These are phyloP conservation scores for Atractosteus spatula DNA, from an alignment of 2,113 vertebrate species.

Conservation along the genomic window DNA sequence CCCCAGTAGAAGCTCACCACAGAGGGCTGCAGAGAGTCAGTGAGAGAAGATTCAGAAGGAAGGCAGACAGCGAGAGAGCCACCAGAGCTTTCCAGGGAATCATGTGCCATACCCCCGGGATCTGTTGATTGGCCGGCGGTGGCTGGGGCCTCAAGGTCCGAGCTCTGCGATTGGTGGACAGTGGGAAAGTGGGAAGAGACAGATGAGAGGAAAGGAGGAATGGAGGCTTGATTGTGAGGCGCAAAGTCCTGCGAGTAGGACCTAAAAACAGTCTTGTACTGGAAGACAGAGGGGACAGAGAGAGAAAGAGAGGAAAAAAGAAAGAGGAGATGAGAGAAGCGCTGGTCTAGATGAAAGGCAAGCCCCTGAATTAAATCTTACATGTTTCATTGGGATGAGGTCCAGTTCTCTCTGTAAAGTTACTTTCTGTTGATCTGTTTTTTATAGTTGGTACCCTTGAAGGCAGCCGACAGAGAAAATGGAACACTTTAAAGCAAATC, in stretches of 20 bases:
- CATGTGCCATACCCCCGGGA: constrained; percentile 77
- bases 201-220: constrained; percentile 70
- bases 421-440: neutral
- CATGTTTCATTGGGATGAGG: neutral
- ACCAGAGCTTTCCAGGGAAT: constrained; percentile 79
- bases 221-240: constrained; percentile 67
- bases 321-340: constrained; percentile 43
- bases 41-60: constrained; percentile 87
- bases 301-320: constrained; percentile 37
- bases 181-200: constrained; percentile 73
- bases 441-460: no score
- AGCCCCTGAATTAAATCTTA: constrained; percentile 6
- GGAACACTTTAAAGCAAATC: no score
- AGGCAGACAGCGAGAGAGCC: constrained; percentile 85
- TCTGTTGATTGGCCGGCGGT: constrained; percentile 71
- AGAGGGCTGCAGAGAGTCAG: constrained; percentile 86
- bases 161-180: constrained; percentile 76
- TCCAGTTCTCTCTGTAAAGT: neutral
- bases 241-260: constrained; percentile 80
- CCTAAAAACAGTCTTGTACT: constrained; percentile 79
- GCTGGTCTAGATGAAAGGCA: constrained; percentile 5
- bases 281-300: constrained; percentile 32
- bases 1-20: constrained; percentile 77
- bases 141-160: constrained; percentile 72
- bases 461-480: no score